Base-by-base conservation (phyloP, 1,140 invertebrate genomes). In the Procambarus clarkii region DNA sequence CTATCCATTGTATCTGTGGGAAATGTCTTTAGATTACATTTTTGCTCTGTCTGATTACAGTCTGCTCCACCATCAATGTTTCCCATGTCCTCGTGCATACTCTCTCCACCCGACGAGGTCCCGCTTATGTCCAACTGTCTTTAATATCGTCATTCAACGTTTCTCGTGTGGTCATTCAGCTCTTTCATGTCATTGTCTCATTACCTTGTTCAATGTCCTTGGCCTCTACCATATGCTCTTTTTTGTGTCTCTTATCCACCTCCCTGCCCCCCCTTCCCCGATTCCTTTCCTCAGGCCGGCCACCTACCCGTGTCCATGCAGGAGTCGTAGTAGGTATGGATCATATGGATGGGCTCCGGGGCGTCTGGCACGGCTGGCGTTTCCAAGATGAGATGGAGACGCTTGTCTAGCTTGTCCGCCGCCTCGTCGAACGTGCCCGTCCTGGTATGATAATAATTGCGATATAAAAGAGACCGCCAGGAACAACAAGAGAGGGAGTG, bases 221-320 rank as follows among this genome's bases (percentile, higher is more conserved):
- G 34, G 34, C 34, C n/a, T n/a, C n/a, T n/a, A 34, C 34, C 50
- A 54, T 54, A 9, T 54, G 13, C 50, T 54, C 11, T 54, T 54
- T 54, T 54, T 8, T 54, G 50, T 54, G 50, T 54, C 50, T 54
- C 11, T 9, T 80, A 8, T 50, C 76, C n/a, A 46, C 71, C 21
- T 76, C 71, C 71, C 21, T n/a, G 76, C 76, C 45, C 18, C 76
- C 18, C 34, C 18, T 58, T 81, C 48, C 79, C 15, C 24, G 11
- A 7, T n/a, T 24, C 44, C 44, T 21, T 7, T 11, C 46, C 24
- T 5, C 34, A 78, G 34, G 34, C 34, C 34, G 34, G 11, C 2
- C 5, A 54, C 88, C 21, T 34, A 91, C 90, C 78, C 1, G 84
- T 86, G 78, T 91, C 90, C 54, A 81, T 76, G 34, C 90, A 91